These are phyloP conservation scores for Novumbra hubbsi DNA, from an alignment of 2,797 vertebrate species.

Conservation along the genomic window DNA sequence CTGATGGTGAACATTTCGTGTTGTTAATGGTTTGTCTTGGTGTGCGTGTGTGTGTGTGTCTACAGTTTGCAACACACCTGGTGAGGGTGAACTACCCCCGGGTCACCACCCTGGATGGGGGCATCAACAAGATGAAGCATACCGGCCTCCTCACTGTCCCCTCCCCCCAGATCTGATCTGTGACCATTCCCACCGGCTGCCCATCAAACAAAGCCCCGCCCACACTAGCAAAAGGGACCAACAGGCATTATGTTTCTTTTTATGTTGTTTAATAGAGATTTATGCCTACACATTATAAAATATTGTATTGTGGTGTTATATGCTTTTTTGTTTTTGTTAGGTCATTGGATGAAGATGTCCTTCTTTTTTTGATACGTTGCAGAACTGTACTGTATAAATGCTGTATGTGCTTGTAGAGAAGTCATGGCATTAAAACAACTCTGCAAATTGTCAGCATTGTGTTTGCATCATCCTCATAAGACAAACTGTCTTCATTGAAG, in stretches of 20 bases:
- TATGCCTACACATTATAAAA: background rate
- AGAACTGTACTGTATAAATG: background rate
- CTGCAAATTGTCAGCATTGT: background rate
- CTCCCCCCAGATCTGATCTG: slow-evolving; percentile 89
- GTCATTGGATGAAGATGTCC: background rate
- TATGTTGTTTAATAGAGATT: background rate
- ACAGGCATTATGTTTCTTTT: background rate
- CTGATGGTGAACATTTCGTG: background rate
- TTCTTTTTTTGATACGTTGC: background rate
- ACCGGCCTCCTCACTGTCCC: slow-evolving; percentile 94
- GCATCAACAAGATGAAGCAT: slow-evolving; percentile 95
- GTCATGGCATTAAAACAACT: background rate
- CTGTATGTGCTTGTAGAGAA: background rate
- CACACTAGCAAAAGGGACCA: background rate
- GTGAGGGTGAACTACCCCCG: slow-evolving; percentile 89
- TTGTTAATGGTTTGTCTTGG: background rate
- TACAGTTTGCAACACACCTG: slow-evolving; percentile 89
- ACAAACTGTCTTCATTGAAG: background rate
- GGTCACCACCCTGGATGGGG: slow-evolving; percentile 91
- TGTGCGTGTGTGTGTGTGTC: slow-evolving; percentile 3
- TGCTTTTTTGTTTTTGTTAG: background rate
- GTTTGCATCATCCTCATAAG: background rate
- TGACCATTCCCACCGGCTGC: background rate
- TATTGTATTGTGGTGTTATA: background rate
- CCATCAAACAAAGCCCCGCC: background rate